phyloP scores from a whole-genome alignment of 2,797 vertebrate species.

The Semotilus atromaculatus region DNA sequence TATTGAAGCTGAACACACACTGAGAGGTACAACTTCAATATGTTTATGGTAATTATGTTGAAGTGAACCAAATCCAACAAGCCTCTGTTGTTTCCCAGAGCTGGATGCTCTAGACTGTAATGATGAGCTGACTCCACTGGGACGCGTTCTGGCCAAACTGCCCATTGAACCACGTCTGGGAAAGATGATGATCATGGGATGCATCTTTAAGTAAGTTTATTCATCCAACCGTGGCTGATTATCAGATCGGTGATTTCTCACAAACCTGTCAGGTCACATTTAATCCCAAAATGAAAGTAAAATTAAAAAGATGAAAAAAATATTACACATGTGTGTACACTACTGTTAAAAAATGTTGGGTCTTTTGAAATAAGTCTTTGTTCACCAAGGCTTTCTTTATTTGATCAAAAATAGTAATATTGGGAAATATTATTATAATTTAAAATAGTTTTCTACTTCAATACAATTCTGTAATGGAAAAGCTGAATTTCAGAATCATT shows the following conservation, averaged over 20 bases:
- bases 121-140: slow-evolving; percentile 93
- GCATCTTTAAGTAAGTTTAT: slow-evolving; percentile 88
- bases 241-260: background rate
- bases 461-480: background rate
- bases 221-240: background rate
- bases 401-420: background rate
- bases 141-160: slow-evolving; percentile 90
- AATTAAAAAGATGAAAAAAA: background rate
- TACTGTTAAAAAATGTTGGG: background rate
- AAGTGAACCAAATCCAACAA: background rate
- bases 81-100: slow-evolving; percentile 74
- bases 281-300: background rate
- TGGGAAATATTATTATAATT: no score
- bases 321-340: background rate
- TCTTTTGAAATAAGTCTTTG: background rate
- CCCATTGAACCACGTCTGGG: slow-evolving; percentile 95
- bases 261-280: background rate
- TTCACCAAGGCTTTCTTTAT: background rate
- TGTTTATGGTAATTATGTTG: background rate
- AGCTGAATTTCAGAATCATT: background rate
- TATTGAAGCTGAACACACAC: slow-evolving; percentile 93
- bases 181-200: slow-evolving; percentile 99
- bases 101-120: slow-evolving; percentile 92
- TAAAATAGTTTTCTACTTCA: no score
- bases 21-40: slow-evolving; percentile 78